Percentiles rank a stretch among this genome's conserved stretches.
These are phyloP conservation scores for Sitobion miscanthi DNA, from an alignment of 1,140 invertebrate species.

Conservation along the genomic window DNA sequence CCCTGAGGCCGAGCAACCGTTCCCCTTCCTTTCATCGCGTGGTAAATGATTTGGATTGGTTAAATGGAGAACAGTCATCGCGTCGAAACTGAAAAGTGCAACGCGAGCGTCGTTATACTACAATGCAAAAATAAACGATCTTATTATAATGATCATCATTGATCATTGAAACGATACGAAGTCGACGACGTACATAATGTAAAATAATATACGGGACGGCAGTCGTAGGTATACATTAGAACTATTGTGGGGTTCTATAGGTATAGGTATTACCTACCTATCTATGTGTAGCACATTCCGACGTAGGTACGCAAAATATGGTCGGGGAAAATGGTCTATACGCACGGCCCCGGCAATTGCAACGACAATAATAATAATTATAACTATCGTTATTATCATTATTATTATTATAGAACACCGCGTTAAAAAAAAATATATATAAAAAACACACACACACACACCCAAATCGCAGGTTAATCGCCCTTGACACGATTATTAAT, in stretches of 20 bases:
- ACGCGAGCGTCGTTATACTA: not conserved
- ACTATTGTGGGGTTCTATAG: not conserved
- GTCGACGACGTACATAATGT: not conserved
- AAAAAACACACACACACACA: conserved; percentile 46
- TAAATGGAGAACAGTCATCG: not conserved
- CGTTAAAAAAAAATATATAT: not conserved
- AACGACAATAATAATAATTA: conserved; percentile 10
- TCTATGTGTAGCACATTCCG: not conserved
- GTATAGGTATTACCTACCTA: not conserved
- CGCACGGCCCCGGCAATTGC: no score
- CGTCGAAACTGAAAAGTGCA: not conserved
- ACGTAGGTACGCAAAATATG: not conserved
- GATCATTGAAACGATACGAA: not conserved
- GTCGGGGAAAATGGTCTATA: not conserved
- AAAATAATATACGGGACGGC: no score
- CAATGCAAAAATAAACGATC: not conserved
- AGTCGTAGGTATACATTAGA: no score
- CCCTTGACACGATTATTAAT: conserved; percentile 55
- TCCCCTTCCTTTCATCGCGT: not conserved
- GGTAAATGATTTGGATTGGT: not conserved
- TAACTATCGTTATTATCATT: not conserved
- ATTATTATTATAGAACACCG: conserved; percentile 37
- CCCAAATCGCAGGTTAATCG: conserved; percentile 49
- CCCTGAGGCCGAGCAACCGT: not conserved
- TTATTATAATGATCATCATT: not conserved